Conservation (phyloP, 1,140 invertebrate genomes). For the Antheraea pernyi region DNA sequence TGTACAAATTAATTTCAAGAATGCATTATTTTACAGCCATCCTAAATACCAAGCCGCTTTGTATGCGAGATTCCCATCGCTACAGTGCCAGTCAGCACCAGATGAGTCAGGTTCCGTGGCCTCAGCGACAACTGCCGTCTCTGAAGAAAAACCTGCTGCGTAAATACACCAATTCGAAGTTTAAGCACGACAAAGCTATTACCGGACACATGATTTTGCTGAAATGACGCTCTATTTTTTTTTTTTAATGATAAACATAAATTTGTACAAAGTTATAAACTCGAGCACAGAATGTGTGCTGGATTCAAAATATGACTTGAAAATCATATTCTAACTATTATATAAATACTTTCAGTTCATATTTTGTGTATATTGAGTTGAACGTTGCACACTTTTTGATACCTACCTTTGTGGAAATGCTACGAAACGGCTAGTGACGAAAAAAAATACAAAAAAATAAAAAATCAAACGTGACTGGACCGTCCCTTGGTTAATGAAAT, state of each 20-base stretch:
- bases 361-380: slow-evolving; percentile 60
- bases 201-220: slow-evolving; percentile 54
- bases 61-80: slow-evolving; percentile 82
- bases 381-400: slow-evolving; percentile 74
- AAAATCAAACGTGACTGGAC: slow-evolving; percentile 55
- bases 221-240: slow-evolving; percentile 70
- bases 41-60: slow-evolving; percentile 84
- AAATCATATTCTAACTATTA: slow-evolving; percentile 27
- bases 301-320: slow-evolving; percentile 51
- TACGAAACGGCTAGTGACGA: slow-evolving; percentile 56
- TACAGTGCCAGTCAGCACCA: slow-evolving; percentile 76
- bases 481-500: slow-evolving; percentile 61
- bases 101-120: slow-evolving; percentile 80
- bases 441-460: slow-evolving; percentile 64
- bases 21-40: slow-evolving; percentile 69
- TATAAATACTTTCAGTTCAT: slow-evolving; percentile 60
- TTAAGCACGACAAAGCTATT: slow-evolving; percentile 22
- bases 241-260: slow-evolving; percentile 51
- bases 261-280: slow-evolving; percentile 69
- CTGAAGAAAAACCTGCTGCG: slow-evolving; percentile 80
- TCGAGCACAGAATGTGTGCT: slow-evolving; percentile 58
- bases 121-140: slow-evolving; percentile 78
- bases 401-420: slow-evolving; percentile 34
- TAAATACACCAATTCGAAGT: slow-evolving; percentile 49
- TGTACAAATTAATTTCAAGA: background rate